A percentile compares a stretch with the other conserved stretches of the same genome.
phyloP scores from a whole-genome alignment of 2,797 vertebrate species.

The Lycodopsis pacificus region DNA sequence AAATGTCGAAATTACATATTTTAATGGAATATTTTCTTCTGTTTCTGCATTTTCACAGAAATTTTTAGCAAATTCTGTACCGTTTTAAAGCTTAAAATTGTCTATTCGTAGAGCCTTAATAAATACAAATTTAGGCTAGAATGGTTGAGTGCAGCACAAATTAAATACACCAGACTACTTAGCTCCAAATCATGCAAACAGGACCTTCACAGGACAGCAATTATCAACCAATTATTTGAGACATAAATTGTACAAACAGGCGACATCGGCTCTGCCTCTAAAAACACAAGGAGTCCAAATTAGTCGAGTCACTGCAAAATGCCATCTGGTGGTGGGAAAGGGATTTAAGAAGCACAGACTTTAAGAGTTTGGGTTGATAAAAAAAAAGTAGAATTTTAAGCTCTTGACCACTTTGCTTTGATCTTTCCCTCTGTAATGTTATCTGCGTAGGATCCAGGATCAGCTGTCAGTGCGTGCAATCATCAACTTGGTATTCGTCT shows the following conservation, averaged over 20 bases:
- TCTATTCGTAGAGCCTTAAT: not conserved
- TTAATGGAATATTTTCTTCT: not conserved
- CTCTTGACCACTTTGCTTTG: constrained; percentile 25
- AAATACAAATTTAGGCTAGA: not conserved
- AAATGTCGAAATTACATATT: not conserved
- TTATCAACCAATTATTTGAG: constrained; percentile 27
- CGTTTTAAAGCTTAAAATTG: not conserved
- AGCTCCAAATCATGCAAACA: constrained; percentile 5
- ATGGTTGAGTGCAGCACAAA: not conserved
- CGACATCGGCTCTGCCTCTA: not conserved
- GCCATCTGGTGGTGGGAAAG: constrained; percentile 42
- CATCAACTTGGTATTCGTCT: constrained; percentile 61
- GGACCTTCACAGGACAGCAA: not conserved
- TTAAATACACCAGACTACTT: not conserved
- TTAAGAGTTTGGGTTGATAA: not conserved
- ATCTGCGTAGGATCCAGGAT: constrained; percentile 32
- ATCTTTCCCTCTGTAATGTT: constrained; percentile 27
- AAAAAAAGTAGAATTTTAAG: not conserved
- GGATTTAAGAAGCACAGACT: not conserved
- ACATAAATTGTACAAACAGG: constrained; percentile 23
- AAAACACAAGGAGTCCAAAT: not conserved
- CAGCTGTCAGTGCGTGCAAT: constrained; percentile 17
- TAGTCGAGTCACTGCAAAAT: not conserved
- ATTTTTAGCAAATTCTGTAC: not conserved
- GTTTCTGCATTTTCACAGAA: not conserved